Percentiles rank a stretch among this genome's conserved stretches.
These are phyloP conservation scores for Rynchops niger DNA, from an alignment of 2,113 vertebrate genomes.

Conservation along the genomic window DNA sequence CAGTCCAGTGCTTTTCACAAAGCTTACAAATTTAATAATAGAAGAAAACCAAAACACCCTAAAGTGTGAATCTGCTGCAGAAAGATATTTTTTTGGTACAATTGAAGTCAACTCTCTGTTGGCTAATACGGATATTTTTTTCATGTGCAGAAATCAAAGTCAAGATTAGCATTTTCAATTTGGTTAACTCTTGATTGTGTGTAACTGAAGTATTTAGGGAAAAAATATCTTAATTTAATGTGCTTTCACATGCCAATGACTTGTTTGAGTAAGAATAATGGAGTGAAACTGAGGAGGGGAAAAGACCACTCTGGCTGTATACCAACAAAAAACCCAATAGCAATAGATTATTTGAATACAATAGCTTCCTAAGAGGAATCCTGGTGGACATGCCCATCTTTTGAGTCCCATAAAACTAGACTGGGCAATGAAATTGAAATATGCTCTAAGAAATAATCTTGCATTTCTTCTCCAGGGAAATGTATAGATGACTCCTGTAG, in stretches of 20 bases:
- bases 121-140: neutral
- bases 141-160: neutral
- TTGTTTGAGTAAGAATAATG: slow-evolving; percentile 16
- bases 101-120: neutral
- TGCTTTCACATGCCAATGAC: neutral
- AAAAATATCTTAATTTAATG: neutral
- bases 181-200: neutral
- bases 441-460: neutral
- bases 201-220: neutral
- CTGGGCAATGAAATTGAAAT: slow-evolving; percentile 38
- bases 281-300: neutral
- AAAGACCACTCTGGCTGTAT: slow-evolving; percentile 4
- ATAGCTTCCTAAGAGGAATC: neutral
- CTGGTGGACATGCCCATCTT: neutral
- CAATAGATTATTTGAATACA: neutral
- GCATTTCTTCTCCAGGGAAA: slow-evolving; percentile 11
- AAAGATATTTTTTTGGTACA: neutral
- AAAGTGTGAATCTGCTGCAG: neutral
- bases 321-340: neutral
- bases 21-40: neutral
- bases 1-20: neutral
- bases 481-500: neutral
- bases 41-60: neutral
- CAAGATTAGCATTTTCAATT: neutral
- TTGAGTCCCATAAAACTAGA: slow-evolving; percentile 5